These are phyloP conservation scores for Phengaris alcon DNA, from an alignment of 2,888 invertebrate species.

Conservation along the genomic window DNA sequence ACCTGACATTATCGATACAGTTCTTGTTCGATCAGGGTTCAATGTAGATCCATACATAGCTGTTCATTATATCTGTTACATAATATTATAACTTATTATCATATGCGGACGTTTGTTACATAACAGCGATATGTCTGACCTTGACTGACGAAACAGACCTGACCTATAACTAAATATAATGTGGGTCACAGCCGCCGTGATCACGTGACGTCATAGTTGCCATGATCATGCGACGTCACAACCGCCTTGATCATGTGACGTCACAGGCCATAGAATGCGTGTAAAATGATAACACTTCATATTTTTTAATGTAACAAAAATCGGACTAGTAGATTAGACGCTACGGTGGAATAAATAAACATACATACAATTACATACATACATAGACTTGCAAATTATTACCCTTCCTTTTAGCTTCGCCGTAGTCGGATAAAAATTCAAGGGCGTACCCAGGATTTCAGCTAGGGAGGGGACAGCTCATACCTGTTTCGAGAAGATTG, in stretches of 20 bases:
- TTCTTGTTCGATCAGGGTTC: neutral
- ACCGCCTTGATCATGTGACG: neutral
- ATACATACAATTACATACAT: no score
- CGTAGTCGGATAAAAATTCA: no score
- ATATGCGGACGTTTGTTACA: conserved; percentile 3
- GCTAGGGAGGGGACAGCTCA: no score
- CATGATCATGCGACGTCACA: neutral
- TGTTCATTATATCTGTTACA: neutral
- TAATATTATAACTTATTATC: conserved; percentile 5
- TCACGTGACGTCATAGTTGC: conserved; percentile 1
- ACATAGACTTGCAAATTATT: no score
- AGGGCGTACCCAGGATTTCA: no score
- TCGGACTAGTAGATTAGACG: no score
- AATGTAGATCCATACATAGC: neutral
- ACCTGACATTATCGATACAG: no score
- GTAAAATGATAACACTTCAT: no score
- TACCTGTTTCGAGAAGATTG: no score
- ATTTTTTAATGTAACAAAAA: no score
- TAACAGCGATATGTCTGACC: conserved; percentile 13
- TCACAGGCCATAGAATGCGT: neutral
- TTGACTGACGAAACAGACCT: conserved; percentile 18
- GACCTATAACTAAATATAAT: conserved; percentile 9
- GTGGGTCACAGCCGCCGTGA: conserved; percentile 22
- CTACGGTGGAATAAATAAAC: no score
- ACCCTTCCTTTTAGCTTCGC: no score